Base-by-base conservation (phyloP, 2,888 invertebrate species). In the Athalia cordata region DNA sequence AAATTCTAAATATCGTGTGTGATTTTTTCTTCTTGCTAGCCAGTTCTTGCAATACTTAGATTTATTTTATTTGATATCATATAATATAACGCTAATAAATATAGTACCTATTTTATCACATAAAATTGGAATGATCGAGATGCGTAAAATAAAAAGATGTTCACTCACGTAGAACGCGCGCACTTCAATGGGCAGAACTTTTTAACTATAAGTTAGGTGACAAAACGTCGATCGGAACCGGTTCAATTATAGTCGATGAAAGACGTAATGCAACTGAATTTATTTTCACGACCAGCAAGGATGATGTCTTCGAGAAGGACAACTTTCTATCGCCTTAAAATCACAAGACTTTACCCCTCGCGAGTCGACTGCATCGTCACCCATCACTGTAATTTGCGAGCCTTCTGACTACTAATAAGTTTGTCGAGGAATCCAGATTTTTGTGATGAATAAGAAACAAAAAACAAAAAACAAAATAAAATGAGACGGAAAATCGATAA, bases 321-420 rank as follows among this genome's bases (percentile, higher is more conserved):
- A 75, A 75, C 75, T 75, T 75, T 75, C 75, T 75, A 75, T 62
- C 15, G 8, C 75, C 43, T 62, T 49, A 75, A 62, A 75, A 59
- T 43, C 47, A 29, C 47, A 59, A 59, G 13, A 55, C 59, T 59
- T 59, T 59, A 72, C 59, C 72, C 62, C 75, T 13, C 72, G 43
- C 72, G 13, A 59, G 13, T 61, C 15, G 72, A 13, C 29, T 29
- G 29, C 49, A 7, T 50, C 62, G 50, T 49, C 75, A 64, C 75
- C 75, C 62, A 29, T 29, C 29, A 45, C 29, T 64, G 62, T 47
- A 62, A 61, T 64, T 75, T 29, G 75, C 62, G 13, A 59, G 57
- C 72, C 57, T 45, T 8, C 43, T 45, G 72, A 72, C 72, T 72
- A 72, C 59, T 72, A 72, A 72, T 72, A 29, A 59, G 47, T 65